Evolutionary conservation across 2,113 vertebrate species (phyloP).

Genomic region (Eonycteris spelaea): DNA sequence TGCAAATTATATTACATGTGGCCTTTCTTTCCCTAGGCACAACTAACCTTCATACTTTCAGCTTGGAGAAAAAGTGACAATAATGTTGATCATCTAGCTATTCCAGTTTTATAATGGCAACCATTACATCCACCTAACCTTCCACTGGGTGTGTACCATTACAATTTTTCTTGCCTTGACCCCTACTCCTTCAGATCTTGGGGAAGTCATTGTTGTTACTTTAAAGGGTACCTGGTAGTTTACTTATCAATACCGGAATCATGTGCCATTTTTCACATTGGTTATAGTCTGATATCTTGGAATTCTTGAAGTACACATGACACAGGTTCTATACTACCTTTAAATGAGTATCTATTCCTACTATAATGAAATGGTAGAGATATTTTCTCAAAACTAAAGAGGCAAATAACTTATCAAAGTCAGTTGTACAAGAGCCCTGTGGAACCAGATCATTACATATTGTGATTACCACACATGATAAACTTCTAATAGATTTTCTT

Average conservation of each 20-base stretch:
- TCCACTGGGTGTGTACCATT: neutral
- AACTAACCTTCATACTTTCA: neutral
- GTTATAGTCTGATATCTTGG: neutral
- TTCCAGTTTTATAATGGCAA: neutral
- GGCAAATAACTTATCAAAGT: neutral
- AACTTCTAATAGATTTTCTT: neutral
- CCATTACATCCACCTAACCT: neutral
- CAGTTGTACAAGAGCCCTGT: neutral
- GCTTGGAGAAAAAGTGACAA: neutral
- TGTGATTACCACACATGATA: neutral
- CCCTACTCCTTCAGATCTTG: neutral
- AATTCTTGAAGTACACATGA: neutral
- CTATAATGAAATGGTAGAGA: neutral
- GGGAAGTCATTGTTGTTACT: neutral
- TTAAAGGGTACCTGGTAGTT: neutral
- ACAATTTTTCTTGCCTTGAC: neutral
- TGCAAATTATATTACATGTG: neutral
- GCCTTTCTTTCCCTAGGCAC: neutral
- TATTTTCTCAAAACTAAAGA: neutral
- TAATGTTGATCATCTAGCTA: neutral
- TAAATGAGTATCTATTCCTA: neutral
- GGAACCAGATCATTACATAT: neutral
- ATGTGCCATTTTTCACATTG: neutral
- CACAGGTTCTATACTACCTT: neutral
- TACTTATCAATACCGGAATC: neutral